Evolutionary conservation across 2,113 vertebrate genomes (phyloP).

Genomic region (Cheilinus undulatus): DNA sequence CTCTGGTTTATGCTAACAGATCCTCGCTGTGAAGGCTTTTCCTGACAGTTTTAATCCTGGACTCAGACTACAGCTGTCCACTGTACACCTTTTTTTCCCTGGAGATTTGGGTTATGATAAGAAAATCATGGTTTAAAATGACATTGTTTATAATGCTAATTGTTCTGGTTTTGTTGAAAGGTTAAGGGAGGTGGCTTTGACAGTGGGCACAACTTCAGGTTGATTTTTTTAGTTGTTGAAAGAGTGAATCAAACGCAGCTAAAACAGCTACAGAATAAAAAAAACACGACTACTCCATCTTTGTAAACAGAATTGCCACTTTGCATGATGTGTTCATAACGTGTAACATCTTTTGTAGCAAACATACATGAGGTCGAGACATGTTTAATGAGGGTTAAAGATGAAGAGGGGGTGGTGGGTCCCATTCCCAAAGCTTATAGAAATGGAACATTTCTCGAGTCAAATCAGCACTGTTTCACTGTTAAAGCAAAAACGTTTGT

Average conservation of each 20-base stretch:
- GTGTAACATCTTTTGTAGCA: conserved; percentile 84
- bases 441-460: conserved; percentile 39
- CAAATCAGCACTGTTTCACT: conserved; percentile 17
- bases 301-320: conserved; percentile 83
- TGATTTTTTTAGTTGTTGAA: conserved; percentile 52
- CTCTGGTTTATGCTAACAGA: conserved; percentile 67
- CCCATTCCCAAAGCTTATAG: conserved; percentile 37
- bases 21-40: conserved; percentile 62
- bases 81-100: conserved; percentile 61
- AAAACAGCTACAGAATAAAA: conserved; percentile 63
- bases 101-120: conserved; percentile 74
- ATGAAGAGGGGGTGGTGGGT: conserved; percentile 27
- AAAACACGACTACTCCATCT: conserved; percentile 80
- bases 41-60: conserved; percentile 65
- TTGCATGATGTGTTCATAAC: conserved; percentile 86
- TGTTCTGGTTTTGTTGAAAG: conserved; percentile 64
- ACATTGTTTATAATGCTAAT: conserved; percentile 75
- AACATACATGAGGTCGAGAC: conserved; percentile 64
- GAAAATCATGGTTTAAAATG: conserved; percentile 74
- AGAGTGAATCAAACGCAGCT: conserved; percentile 65
- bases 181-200: conserved; percentile 55
- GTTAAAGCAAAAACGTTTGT: conserved; percentile 16
- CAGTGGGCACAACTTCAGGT: conserved; percentile 59
- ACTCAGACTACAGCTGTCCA: conserved; percentile 69
- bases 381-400: conserved; percentile 45